These are phyloP conservation scores for Mormyrus hasselquistii DNA, from an alignment of 2,797 vertebrate genomes.

Conservation along the genomic window DNA sequence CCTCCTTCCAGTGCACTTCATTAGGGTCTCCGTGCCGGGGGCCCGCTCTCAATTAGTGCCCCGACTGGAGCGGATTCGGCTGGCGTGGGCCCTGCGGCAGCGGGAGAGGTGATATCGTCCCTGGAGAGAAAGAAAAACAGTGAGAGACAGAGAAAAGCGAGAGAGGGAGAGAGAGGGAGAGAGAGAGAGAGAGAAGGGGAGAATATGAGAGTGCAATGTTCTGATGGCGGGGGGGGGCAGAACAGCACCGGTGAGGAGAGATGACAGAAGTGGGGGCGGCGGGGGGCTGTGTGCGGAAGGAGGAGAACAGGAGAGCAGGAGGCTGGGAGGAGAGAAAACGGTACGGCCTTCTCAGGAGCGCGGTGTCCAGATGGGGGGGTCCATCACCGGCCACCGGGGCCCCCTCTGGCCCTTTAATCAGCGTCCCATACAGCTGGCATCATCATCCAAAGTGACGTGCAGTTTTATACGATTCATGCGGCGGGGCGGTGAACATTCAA, in stretches of 20 bases:
- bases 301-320: background rate
- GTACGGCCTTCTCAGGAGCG: background rate
- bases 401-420: background rate
- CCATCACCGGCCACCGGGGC: background rate
- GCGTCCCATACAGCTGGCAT: background rate
- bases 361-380: background rate
- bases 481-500: background rate
- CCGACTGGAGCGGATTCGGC: background rate
- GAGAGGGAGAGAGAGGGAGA: background rate
- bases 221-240: constrained; percentile 10
- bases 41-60: constrained; percentile 14
- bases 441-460: background rate
- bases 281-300: background rate
- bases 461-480: background rate
- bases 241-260: background rate
- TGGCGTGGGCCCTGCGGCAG: background rate
- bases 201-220: background rate
- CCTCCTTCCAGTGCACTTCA: constrained; percentile 11
- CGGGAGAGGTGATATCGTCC: background rate
- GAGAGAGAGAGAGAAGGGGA: constrained; percentile 18
- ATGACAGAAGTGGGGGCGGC: background rate
- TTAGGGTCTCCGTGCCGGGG: constrained; percentile 8
- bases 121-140: background rate
- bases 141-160: background rate
- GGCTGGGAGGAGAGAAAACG: background rate